A percentile compares a stretch with the other conserved stretches of the same genome.
These are phyloP conservation scores for Drosophila burlai DNA, from an alignment of 1,140 invertebrate species.

Conservation along the genomic window DNA sequence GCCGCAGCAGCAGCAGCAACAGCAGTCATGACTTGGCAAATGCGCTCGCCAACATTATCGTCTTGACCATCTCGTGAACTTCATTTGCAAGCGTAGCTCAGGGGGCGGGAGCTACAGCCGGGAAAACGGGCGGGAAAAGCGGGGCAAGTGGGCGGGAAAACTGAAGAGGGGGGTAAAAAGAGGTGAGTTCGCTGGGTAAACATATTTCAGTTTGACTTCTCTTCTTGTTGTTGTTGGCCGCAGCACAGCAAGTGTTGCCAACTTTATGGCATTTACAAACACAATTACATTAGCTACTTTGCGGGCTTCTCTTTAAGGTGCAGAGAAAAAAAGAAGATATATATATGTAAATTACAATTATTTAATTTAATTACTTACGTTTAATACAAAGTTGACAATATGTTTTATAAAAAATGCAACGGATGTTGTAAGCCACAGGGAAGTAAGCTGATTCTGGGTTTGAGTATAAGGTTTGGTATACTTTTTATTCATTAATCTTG, in stretches of 20 bases:
- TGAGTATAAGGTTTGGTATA: neutral
- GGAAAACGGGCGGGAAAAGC: constrained; percentile 11
- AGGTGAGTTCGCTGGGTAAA: constrained; percentile 40
- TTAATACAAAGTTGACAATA: too few species aligned
- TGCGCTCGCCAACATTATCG: constrained; percentile 81
- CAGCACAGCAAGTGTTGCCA: constrained; percentile 82
- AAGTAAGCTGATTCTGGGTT: neutral
- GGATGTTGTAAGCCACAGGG: too few species aligned
- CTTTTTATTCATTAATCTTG: neutral
- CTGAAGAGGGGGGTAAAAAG: constrained; percentile 10
- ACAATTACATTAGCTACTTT: constrained; percentile 76
- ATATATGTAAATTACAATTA: neutral
- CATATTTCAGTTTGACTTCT: constrained; percentile 62
- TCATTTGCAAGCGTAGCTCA: constrained; percentile 73
- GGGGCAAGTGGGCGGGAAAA: neutral
- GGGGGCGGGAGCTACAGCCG: neutral
- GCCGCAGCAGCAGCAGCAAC: constrained; percentile 25
- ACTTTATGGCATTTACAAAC: constrained; percentile 84
- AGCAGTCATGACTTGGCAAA: constrained; percentile 76
- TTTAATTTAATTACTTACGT: too few species aligned
- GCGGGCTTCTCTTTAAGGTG: constrained; percentile 29
- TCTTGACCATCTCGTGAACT: constrained; percentile 83
- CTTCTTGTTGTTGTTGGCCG: constrained; percentile 31
- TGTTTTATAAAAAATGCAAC: too few species aligned
- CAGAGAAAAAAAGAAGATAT: neutral